A percentile compares a stretch with the other conserved stretches of the same genome.
phyloP scores from a whole-genome alignment of 2,113 vertebrate species.

The Paradisaea rubra region DNA sequence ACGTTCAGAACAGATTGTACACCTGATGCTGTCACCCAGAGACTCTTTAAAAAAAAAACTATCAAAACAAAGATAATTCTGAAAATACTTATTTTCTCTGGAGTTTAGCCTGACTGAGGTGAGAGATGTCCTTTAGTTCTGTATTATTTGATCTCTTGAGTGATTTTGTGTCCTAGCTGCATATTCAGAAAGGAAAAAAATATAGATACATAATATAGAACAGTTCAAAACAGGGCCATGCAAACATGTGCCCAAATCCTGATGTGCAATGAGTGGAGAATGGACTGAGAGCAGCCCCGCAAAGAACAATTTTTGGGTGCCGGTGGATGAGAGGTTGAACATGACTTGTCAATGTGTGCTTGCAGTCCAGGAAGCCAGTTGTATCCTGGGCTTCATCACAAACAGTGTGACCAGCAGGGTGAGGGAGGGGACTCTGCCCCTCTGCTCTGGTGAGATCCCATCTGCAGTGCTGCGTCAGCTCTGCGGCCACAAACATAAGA shows the following conservation, averaged over 20 bases:
- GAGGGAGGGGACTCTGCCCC: not conserved
- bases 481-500: too few species aligned
- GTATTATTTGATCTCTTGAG: not conserved
- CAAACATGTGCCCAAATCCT: not conserved
- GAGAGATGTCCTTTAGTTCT: not conserved
- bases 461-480: not conserved
- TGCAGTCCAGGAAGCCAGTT: not conserved
- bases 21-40: not conserved
- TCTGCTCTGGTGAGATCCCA: not conserved
- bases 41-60: not conserved
- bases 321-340: not conserved
- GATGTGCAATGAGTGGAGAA: not conserved
- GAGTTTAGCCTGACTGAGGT: not conserved
- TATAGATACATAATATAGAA: not conserved
- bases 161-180: not conserved
- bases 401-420: accelerated
- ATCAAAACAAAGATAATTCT: not conserved
- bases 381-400: not conserved
- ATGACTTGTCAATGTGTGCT: not conserved
- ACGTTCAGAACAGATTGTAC: not conserved
- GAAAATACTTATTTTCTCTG: not conserved
- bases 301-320: not conserved
- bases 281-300: not conserved
- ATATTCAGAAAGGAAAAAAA: not conserved
- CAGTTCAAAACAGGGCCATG: not conserved